phyloP scores from a whole-genome alignment of 23 tunicate genomes.

The Ascidia mentula region DNA sequence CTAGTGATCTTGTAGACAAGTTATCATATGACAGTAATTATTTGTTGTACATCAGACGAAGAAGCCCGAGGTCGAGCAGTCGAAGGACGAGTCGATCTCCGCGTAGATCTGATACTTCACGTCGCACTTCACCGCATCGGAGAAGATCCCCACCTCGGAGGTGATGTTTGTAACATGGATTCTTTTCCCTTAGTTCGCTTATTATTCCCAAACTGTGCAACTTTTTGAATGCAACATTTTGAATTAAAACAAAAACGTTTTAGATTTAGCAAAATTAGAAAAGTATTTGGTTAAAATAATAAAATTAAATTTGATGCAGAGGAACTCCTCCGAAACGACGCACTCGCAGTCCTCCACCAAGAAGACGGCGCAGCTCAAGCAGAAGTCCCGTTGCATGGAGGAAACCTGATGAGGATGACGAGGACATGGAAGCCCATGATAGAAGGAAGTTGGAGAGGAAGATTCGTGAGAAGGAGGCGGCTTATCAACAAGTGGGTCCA shows the following conservation, averaged over 20 bases:
- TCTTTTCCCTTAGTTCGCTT: too few relatives aligned
- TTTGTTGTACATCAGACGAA: neutral
- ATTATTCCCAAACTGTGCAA: too few relatives aligned
- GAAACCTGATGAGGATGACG: constrained; percentile 62
- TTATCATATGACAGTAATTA: constrained; percentile 9
- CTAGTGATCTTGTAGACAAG: constrained; percentile 2
- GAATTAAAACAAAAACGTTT: neutral
- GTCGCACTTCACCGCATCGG: constrained; percentile 9
- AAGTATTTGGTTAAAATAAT: neutral
- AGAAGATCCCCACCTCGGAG: neutral
- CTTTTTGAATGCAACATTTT: neutral
- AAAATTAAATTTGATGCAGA: too few relatives aligned
- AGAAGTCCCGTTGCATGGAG: constrained; percentile 39
- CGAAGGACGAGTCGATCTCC: constrained; percentile 49
- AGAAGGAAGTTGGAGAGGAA: constrained; percentile 86
- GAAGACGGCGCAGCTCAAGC: constrained; percentile 25
- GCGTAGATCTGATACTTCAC: constrained; percentile 1
- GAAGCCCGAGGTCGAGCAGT: constrained; percentile 15
- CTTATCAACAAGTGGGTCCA: constrained; percentile 82
- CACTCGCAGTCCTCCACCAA: constrained; percentile 47
- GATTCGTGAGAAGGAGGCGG: constrained; percentile 91
- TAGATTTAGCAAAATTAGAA: neutral
- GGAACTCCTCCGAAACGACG: constrained; percentile 56
- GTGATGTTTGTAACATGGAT: too few relatives aligned
- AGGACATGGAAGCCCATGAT: constrained; percentile 81